Percentiles rank a stretch among this genome's conserved stretches.
Conservation (phyloP, 2,113 vertebrate species). For the Urocitellus parryii region DNA sequence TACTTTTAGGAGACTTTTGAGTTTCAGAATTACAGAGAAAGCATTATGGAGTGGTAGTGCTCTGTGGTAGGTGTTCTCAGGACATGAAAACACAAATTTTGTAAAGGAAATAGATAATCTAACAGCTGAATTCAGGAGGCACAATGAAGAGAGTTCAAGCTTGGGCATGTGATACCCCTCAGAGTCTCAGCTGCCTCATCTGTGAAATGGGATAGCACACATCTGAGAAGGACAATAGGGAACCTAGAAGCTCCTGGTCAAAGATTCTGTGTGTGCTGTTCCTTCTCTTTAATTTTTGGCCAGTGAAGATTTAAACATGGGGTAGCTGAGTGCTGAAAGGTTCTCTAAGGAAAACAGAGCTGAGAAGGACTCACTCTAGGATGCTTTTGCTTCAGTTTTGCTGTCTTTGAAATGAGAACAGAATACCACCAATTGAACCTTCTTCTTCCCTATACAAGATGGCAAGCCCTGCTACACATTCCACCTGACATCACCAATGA, state of each 20-base stretch:
- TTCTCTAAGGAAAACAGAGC: not conserved
- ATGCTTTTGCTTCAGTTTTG: not conserved
- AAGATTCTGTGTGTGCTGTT: not conserved
- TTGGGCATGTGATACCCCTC: not conserved
- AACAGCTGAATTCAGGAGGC: not conserved
- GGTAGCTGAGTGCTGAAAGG: not conserved
- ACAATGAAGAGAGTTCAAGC: not conserved
- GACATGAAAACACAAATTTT: not conserved
- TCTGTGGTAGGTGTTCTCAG: not conserved
- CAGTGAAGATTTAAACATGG: not conserved
- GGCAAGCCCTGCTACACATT: not conserved
- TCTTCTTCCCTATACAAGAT: not conserved
- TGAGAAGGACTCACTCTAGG: not conserved
- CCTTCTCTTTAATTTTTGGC: not conserved
- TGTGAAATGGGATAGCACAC: not conserved
- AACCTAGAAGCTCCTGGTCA: not conserved
- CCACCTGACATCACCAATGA: not conserved
- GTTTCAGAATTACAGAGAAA: slow-evolving; percentile 32
- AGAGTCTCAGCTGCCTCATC: not conserved
- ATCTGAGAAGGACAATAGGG: not conserved
- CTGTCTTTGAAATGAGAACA: not conserved
- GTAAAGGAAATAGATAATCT: not conserved
- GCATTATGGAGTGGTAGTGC: no score
- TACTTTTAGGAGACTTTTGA: not conserved
- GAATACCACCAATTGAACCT: not conserved